Evolutionary conservation across 92 coral and sea anemone genomes (phyloP).

Genomic region (Siderastrea radians): DNA sequence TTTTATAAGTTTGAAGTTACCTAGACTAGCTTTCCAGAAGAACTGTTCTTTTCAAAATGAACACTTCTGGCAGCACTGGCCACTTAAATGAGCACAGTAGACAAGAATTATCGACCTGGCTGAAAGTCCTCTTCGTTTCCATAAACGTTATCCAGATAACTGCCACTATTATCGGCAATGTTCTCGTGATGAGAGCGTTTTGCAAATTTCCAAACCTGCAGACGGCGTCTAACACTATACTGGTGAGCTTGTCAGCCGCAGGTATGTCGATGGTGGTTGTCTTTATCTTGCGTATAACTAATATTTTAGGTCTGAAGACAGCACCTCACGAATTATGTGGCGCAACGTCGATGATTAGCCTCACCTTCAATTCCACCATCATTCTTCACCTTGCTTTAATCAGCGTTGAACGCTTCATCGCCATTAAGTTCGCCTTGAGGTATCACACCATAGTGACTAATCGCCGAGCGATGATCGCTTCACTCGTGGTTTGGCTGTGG

Average conservation of each 20-base stretch:
- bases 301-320: not conserved
- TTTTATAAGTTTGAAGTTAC: too few species aligned
- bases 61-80: not conserved
- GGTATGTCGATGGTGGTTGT: conserved; percentile 28
- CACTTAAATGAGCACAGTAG: not conserved
- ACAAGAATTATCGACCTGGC: not conserved
- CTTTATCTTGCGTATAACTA: conserved; percentile 14
- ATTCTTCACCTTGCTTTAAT: conserved; percentile 42
- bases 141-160: not conserved
- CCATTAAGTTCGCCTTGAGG: conserved; percentile 37
- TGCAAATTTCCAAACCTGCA: conserved; percentile 31
- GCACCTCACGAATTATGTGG: not conserved
- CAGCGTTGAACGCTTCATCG: conserved; percentile 38
- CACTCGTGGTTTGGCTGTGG: conserved; percentile 25
- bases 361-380: not conserved
- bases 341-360: conserved; percentile 16
- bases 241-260: conserved; percentile 62
- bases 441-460: conserved; percentile 27
- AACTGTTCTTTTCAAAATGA: not conserved
- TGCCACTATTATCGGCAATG: conserved; percentile 28
- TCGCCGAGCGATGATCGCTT: conserved; percentile 28
- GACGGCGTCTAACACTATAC: conserved; percentile 34
- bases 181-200: conserved; percentile 39
- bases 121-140: not conserved
- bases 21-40: too few species aligned